phyloP scores from a whole-genome alignment of 2,113 vertebrate species.

The Corynorhinus townsendii region DNA sequence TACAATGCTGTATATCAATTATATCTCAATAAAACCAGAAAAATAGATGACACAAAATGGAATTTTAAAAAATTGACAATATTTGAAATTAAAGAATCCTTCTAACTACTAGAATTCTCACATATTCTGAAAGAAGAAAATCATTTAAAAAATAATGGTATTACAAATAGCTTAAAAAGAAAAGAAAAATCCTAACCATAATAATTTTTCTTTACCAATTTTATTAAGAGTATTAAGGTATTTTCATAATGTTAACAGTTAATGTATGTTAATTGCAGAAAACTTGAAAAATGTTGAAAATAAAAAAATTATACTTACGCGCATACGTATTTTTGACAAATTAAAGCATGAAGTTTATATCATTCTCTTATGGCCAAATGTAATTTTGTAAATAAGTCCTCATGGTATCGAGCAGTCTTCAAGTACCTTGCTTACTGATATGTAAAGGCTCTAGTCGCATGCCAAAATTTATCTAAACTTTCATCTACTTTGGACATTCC shows the following conservation, averaged over 20 bases:
- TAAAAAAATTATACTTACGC: background rate
- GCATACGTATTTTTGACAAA: background rate
- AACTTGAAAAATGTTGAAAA: background rate
- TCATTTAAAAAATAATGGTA: background rate
- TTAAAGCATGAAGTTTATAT: background rate
- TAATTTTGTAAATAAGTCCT: background rate
- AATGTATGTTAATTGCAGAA: background rate
- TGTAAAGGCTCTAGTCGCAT: background rate
- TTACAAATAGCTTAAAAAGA: background rate
- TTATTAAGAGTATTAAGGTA: background rate
- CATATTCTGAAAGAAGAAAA: background rate
- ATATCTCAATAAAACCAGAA: background rate
- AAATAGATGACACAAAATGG: background rate
- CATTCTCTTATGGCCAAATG: background rate
- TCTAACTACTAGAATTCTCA: background rate
- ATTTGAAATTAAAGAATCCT: background rate
- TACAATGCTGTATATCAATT: background rate
- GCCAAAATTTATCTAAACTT: background rate
- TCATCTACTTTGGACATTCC: background rate
- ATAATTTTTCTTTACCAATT: background rate
- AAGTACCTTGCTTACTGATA: background rate
- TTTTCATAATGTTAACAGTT: background rate
- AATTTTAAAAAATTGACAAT: background rate
- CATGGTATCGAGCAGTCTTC: background rate
- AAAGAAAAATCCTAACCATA: background rate